phyloP scores from a whole-genome alignment of 2,797 vertebrate genomes.

The Dipus sagitta region DNA sequence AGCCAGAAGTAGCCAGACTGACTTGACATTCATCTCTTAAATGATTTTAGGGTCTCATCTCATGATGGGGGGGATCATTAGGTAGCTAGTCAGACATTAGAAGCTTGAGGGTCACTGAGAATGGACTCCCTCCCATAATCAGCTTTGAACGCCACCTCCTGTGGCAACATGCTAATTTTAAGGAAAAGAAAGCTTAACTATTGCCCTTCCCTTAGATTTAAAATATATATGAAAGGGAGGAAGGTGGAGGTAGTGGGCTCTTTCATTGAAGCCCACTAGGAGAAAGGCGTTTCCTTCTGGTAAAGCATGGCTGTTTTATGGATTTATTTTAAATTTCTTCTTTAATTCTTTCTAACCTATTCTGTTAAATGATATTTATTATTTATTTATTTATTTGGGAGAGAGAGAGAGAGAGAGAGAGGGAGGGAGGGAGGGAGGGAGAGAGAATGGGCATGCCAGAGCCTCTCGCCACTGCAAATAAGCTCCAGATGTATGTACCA shows the following conservation, averaged over 20 bases:
- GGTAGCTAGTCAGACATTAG: neutral
- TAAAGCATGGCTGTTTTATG: neutral
- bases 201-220: neutral
- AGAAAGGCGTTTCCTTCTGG: neutral
- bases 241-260: neutral
- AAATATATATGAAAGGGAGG: neutral
- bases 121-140: neutral
- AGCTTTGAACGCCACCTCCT: neutral
- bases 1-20: too few species aligned
- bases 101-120: neutral
- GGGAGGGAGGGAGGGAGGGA: neutral
- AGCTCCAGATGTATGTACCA: too few species aligned
- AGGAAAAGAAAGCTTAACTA: neutral
- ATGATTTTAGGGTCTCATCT: neutral
- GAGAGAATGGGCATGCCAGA: too few species aligned
- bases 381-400: neutral
- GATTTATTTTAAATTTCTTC: neutral
- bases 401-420: neutral
- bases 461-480: too few species aligned
- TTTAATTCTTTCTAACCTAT: too few species aligned
- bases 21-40: neutral
- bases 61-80: neutral
- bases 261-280: too few species aligned
- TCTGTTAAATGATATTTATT: neutral
- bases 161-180: neutral